phyloP scores from a whole-genome alignment of 2,113 vertebrate species.

The Fulica atra region DNA sequence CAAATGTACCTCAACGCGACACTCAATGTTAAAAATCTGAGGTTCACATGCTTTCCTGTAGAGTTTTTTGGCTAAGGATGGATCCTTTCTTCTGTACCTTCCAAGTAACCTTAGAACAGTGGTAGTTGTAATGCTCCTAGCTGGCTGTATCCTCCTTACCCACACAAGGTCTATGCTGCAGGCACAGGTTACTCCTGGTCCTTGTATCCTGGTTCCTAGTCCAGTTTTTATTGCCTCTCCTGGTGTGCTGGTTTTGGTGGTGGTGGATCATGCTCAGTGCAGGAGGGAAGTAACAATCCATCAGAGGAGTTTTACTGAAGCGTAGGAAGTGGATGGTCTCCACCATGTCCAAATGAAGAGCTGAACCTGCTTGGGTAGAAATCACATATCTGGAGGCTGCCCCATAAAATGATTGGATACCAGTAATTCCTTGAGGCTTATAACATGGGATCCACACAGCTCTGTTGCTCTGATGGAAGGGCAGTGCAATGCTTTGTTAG shows the following conservation, averaged over 20 bases:
- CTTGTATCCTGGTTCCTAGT: not conserved
- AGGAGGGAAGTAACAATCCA: not conserved
- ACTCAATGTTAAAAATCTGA: not conserved
- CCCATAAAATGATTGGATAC: not conserved
- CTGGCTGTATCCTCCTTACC: not conserved
- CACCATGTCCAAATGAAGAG: not conserved
- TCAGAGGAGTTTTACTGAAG: not conserved
- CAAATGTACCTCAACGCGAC: not conserved
- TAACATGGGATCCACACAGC: not conserved
- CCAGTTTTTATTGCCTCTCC: not conserved
- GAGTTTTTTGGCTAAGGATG: not conserved
- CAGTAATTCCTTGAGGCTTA: not conserved
- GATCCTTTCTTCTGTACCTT: not conserved
- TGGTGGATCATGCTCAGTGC: not conserved
- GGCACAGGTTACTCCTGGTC: not conserved
- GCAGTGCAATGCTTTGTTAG: not conserved
- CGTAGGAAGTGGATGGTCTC: not conserved
- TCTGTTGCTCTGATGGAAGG: not conserved
- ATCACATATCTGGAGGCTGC: not conserved
- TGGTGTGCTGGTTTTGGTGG: not conserved
- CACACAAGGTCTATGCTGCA: not conserved
- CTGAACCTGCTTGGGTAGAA: not conserved
- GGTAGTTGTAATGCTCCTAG: not conserved
- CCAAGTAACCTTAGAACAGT: not conserved
- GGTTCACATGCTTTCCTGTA: not conserved